These are phyloP conservation scores for Limosa lapponica DNA, from an alignment of 2,797 vertebrate species.

Conservation along the genomic window DNA sequence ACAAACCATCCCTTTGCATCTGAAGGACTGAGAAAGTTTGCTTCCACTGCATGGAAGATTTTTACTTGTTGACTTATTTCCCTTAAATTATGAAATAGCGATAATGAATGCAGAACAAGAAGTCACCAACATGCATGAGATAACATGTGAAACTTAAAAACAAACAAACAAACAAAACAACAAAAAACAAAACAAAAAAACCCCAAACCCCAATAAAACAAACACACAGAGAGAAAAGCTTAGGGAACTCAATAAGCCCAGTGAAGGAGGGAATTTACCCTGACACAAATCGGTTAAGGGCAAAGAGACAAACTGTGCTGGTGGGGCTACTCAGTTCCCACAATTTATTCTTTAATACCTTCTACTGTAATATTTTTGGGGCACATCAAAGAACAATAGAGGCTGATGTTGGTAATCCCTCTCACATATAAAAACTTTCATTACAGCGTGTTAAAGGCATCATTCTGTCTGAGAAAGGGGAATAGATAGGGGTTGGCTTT, in stretches of 20 bases:
- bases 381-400: constrained; percentile 68
- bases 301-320: constrained; percentile 30
- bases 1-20: background rate
- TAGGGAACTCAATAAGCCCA: background rate
- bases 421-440: constrained; percentile 72
- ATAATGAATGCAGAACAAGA: background rate
- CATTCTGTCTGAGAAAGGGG: constrained; percentile 64
- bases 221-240: background rate
- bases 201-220: background rate
- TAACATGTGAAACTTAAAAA: background rate
- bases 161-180: too few species aligned
- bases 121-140: background rate
- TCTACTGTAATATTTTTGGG: constrained; percentile 65
- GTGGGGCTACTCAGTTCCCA: background rate
- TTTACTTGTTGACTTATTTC: background rate
- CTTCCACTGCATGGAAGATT: background rate
- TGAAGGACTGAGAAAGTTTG: constrained; percentile 5
- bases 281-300: constrained; percentile 30
- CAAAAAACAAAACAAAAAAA: background rate
- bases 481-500: constrained; percentile 59
- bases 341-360: constrained; percentile 72
- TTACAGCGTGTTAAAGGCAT: constrained; percentile 69
- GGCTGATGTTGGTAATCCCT: constrained; percentile 59
- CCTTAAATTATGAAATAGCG: background rate
- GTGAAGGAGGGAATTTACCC: constrained; percentile 2